Conservation (phyloP, 2,797 vertebrate genomes). For the Sarcoramphus papa region DNA sequence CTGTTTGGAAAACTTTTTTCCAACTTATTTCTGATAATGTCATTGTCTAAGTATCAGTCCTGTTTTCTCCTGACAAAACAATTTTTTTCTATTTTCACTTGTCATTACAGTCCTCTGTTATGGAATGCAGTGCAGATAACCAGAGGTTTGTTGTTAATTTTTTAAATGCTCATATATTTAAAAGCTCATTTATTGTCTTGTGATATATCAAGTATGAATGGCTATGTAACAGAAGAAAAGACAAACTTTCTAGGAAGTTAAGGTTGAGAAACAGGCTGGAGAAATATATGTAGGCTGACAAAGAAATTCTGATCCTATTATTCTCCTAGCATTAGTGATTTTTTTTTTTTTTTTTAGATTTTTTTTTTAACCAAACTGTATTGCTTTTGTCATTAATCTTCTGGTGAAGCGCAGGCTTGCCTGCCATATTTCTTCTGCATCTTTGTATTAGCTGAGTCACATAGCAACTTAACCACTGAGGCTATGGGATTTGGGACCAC, state of each 20-base stretch:
- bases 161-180: not conserved
- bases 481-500: not conserved
- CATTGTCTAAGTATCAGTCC: not conserved
- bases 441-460: not conserved
- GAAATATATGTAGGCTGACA: not conserved
- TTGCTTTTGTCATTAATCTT: not conserved
- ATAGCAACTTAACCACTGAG: not conserved
- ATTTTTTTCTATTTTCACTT: not conserved
- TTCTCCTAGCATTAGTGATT: not conserved
- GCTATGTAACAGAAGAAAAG: not conserved
- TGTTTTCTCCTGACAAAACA: constrained; percentile 17
- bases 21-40: not conserved
- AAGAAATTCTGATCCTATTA: not conserved
- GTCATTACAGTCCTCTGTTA: constrained; percentile 69
- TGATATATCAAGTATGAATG: not conserved
- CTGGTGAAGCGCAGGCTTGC: not conserved
- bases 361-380: not conserved
- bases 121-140: constrained; percentile 67
- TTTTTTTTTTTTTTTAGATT: not conserved
- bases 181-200: not conserved
- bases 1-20: not conserved
- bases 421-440: not conserved
- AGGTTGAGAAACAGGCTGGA: not conserved
- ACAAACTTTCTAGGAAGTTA: not conserved
- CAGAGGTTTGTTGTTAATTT: constrained; percentile 69